These are phyloP conservation scores for Mus musculus DNA, from an alignment of 2,113 vertebrate species.

Conservation along the genomic window GRCm39 chr9:85269001-85269500, in stretches of 20 bases:
- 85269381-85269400: not conserved
- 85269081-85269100: not conserved
- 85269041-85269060: too few relatives aligned
- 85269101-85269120: too few relatives aligned
- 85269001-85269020: not conserved
- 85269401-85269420: not conserved
- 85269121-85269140: too few relatives aligned
- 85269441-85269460: not conserved
- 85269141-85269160: too few relatives aligned
- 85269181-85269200: not conserved
- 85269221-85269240: not conserved
- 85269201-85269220: too few relatives aligned
- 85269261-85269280: not conserved
- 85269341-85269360: constrained; percentile 23
- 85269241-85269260: not conserved
- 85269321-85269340: not conserved
- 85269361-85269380: constrained; percentile 25
- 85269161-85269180: not conserved
- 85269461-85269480: not conserved
- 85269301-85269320: not conserved
- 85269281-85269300: not conserved
- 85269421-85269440: constrained; percentile 37
- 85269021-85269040: not conserved
- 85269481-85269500: not conserved
- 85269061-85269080: too few relatives aligned